Percentiles rank a stretch among this genome's conserved stretches.
Evolutionary conservation across 2,888 invertebrate species (phyloP).

Genomic region (Zeuzera pyrina): DNA sequence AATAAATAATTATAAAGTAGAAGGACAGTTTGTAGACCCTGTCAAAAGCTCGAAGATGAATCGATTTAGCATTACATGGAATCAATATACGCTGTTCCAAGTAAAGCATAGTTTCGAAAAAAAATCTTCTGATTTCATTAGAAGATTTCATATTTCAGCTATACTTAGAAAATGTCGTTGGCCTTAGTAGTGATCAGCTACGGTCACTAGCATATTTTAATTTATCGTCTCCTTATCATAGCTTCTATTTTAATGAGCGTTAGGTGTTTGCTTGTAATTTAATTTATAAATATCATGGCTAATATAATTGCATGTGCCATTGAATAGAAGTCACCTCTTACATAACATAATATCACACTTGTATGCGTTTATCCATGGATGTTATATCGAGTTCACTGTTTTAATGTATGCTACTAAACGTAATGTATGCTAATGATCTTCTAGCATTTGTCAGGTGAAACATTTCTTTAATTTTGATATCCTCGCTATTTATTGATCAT

Average conservation of each 20-base stretch:
- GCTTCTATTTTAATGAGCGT: slow-evolving; percentile 8
- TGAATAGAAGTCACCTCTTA: slow-evolving; percentile 59
- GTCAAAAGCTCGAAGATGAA: slow-evolving; percentile 52
- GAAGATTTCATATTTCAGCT: no score
- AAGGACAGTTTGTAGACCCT: slow-evolving; percentile 33
- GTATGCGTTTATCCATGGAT: slow-evolving; percentile 49
- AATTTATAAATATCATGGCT: slow-evolving; percentile 27
- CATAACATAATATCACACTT: slow-evolving; percentile 50
- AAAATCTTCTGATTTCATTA: no score
- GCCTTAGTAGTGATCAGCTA: no score
- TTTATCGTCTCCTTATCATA: neutral
- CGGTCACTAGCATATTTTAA: no score
- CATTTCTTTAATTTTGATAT: slow-evolving; percentile 56
- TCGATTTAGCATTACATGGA: slow-evolving; percentile 60
- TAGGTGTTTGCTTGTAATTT: slow-evolving; percentile 41
- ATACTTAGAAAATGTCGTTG: no score
- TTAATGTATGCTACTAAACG: no score
- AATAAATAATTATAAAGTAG: slow-evolving; percentile 42
- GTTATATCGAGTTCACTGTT: slow-evolving; percentile 48
- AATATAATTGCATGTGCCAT: slow-evolving; percentile 43
- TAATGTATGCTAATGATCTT: slow-evolving; percentile 54
- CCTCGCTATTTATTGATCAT: neutral
- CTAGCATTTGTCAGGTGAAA: slow-evolving; percentile 79
- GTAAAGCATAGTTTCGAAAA: no score
- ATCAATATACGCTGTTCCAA: no score